phyloP scores from a whole-genome alignment of 2,113 vertebrate species.

The Micronycteris hirsuta region DNA sequence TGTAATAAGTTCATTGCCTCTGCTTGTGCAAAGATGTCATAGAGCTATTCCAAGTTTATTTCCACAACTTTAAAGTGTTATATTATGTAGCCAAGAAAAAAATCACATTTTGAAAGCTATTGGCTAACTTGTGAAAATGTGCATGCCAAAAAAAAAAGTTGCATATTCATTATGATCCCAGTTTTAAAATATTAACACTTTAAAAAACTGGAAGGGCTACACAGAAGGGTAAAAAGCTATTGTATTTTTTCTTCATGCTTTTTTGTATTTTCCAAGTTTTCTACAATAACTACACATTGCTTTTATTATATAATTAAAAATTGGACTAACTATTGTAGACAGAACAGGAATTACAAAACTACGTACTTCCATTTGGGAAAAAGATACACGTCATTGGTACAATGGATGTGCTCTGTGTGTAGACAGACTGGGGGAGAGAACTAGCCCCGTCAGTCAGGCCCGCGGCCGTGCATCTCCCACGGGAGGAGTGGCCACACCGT shows the following conservation, averaged over 20 bases:
- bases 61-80: background rate
- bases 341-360: background rate
- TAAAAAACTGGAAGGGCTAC: background rate
- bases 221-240: background rate
- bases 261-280: background rate
- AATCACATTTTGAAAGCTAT: background rate
- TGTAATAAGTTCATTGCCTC: background rate
- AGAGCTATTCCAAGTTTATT: background rate
- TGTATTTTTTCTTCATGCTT: background rate
- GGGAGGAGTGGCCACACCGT: rapidly evolving
- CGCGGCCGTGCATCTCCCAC: too few relatives aligned
- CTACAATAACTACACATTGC: background rate
- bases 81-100: background rate
- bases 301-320: background rate
- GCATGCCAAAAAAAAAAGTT: background rate
- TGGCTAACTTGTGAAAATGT: background rate
- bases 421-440: background rate
- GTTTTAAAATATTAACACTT: background rate
- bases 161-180: background rate
- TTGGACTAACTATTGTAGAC: background rate
- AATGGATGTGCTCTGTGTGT: background rate
- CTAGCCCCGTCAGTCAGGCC: rapidly evolving
- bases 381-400: background rate
- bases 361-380: background rate
- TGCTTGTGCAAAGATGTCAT: background rate